Evolutionary conservation across 2,888 invertebrate species (phyloP).

Genomic region (Agrypnus murinus): DNA sequence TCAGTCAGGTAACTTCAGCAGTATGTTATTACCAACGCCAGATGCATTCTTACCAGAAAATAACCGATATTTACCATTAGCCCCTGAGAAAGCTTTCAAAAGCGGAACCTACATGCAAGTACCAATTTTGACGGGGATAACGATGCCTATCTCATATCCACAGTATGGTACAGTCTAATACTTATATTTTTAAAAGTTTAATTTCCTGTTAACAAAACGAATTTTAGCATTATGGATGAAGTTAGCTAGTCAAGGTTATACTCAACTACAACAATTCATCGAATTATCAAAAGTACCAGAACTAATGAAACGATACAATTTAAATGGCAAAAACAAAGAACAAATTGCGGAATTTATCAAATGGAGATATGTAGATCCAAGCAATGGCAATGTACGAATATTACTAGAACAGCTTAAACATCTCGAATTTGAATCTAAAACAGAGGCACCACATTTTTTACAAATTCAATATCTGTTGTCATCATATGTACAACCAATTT

Average conservation of each 20-base stretch:
- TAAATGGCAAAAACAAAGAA: constrained; percentile 61
- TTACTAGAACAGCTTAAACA: constrained; percentile 72
- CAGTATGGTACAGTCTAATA: constrained; percentile 60
- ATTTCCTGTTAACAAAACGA: constrained; percentile 22
- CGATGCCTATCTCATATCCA: constrained; percentile 72
- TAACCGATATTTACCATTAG: constrained; percentile 77
- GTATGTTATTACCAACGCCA: constrained; percentile 77
- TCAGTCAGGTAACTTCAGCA: constrained; percentile 76
- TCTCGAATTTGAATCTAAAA: constrained; percentile 76
- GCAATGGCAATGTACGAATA: constrained; percentile 67
- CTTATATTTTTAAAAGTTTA: no score
- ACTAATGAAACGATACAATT: constrained; percentile 71
- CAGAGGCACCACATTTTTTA: constrained; percentile 75
- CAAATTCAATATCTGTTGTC: constrained; percentile 69
- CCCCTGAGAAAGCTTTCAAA: constrained; percentile 74
- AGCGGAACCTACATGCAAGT: constrained; percentile 75
- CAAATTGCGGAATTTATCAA: constrained; percentile 71
- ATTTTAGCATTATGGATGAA: constrained; percentile 76
- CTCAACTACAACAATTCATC: constrained; percentile 75
- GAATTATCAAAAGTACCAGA: constrained; percentile 76
- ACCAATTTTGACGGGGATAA: constrained; percentile 80
- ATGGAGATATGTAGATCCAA: constrained; percentile 75
- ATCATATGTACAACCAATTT: constrained; percentile 71
- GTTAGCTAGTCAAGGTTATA: constrained; percentile 74
- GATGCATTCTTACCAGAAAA: constrained; percentile 77